Evolutionary conservation across 2,888 invertebrate species (phyloP), one percentile per base, ranked within the genome.

Genomic region (Isotomurus palustris): DNA sequence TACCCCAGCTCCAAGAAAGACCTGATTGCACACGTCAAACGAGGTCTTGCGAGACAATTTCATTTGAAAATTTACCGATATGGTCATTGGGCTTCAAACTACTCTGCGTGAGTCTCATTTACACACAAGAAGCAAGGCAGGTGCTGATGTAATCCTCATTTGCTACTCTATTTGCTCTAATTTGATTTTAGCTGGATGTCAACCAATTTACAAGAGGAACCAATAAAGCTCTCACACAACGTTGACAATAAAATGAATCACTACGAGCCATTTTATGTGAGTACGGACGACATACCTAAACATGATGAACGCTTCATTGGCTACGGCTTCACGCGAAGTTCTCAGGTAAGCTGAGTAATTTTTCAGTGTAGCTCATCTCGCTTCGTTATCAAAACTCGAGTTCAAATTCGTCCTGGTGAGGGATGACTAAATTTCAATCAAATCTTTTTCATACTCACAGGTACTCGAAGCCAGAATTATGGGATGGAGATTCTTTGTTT

Each of bases 391-490:
- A 14, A 36, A 51, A 25, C 19, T 40, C 21, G 10, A 10, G 12
- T 24, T 36, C 14, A 10, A 32, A 32, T 10, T 32, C 32, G 14
- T 10, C 8, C 32, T 32, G 32, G 8, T 32, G 32, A n/a, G n/a
- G n/a, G n/a, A n/a, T n/a, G n/a, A n/a, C 14, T 32, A 32, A 10
- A 32, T 10, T 10, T 8, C 24, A n/a, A 49, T 28, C 2, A 52
- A 22, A 25, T 35, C 32, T 28, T 32, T 48, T 45, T 35, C 44
- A 49, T 45, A 5, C 32, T 61, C 41, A 49, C 77, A 91, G 91
- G 91, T 91, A 35, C 91, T 91, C 77, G 92, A 93, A 78, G 91
- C 91, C 88, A 89, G 84, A 74, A 83, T 91, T 28, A 86, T 89
- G 44, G 91, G 91, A 6, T 92, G 88, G 77, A 85, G 88, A 74